Conservation (phyloP, 2,113 vertebrate genomes). For the Eptesicus fuscus region DNA sequence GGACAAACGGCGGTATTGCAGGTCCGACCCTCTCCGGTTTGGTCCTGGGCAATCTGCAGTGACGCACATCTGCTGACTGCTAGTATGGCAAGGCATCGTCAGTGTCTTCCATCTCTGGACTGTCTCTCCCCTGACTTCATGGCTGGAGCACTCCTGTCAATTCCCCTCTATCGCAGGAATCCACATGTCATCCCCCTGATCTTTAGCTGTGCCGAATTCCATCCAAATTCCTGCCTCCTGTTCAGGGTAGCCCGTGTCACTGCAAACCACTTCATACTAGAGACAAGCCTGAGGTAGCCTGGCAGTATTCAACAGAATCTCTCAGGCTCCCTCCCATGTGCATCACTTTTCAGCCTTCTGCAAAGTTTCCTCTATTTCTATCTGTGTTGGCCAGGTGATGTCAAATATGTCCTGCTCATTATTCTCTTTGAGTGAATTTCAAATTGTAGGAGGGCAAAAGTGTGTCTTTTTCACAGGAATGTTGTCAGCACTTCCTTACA, state of each 20-base stretch:
- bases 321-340: background rate
- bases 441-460: background rate
- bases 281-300: background rate
- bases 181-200: background rate
- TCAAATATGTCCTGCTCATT: background rate
- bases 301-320: background rate
- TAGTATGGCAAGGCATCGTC: too few species aligned
- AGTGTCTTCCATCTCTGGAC: too few species aligned
- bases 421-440: background rate
- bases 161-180: too few species aligned
- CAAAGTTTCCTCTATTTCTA: background rate
- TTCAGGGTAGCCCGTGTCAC: background rate
- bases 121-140: too few species aligned
- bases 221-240: background rate
- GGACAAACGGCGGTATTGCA: too few species aligned
- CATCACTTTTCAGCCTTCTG: background rate
- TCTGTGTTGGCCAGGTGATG: background rate
- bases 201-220: background rate
- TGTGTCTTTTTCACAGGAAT: background rate
- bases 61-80: too few species aligned
- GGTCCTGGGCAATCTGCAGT: too few species aligned
- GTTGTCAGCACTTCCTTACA: background rate
- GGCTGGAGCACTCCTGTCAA: too few species aligned
- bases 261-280: background rate
- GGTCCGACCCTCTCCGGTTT: too few species aligned